Conservation (phyloP, 2,797 vertebrate genomes). For the Danio choprae region DNA sequence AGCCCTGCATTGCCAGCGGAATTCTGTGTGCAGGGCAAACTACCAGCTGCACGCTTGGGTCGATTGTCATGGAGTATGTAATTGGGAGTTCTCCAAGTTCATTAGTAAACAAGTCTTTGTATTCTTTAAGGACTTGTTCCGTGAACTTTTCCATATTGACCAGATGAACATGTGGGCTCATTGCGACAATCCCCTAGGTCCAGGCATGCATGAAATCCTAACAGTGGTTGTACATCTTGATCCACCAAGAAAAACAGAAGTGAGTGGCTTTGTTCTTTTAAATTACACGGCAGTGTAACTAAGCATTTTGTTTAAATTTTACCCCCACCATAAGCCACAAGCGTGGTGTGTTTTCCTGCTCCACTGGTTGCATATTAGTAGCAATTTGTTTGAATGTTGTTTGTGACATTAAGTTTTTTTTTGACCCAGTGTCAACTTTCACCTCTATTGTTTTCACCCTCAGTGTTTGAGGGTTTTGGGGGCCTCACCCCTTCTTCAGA, state of each 20-base stretch:
- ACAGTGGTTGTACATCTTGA: conserved; percentile 14
- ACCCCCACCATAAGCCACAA: conserved; percentile 32
- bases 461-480: no score
- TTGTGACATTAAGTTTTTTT: conserved; percentile 39
- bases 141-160: conserved; percentile 12
- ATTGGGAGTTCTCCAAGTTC: conserved; percentile 49
- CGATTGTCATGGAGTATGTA: conserved; percentile 50
- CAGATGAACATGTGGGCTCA: conserved; percentile 31
- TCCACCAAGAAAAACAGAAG: conserved; percentile 43
- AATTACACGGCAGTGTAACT: background rate
- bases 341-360: background rate
- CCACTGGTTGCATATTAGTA: background rate
- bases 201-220: conserved; percentile 37
- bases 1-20: no score
- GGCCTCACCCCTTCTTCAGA: no score
- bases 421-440: conserved; percentile 39
- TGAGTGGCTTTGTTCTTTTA: background rate
- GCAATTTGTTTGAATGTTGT: background rate
- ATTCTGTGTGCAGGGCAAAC: no score
- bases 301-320: background rate
- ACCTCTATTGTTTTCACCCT: conserved; percentile 30
- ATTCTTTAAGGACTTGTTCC: conserved; percentile 24
- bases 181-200: conserved; percentile 35
- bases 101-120: conserved; percentile 52
- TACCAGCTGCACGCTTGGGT: conserved; percentile 17